Evolutionary conservation across 2,797 vertebrate genomes (phyloP), one percentile per base, ranked within the genome.

Genomic region (Steatocranus sp.): DNA sequence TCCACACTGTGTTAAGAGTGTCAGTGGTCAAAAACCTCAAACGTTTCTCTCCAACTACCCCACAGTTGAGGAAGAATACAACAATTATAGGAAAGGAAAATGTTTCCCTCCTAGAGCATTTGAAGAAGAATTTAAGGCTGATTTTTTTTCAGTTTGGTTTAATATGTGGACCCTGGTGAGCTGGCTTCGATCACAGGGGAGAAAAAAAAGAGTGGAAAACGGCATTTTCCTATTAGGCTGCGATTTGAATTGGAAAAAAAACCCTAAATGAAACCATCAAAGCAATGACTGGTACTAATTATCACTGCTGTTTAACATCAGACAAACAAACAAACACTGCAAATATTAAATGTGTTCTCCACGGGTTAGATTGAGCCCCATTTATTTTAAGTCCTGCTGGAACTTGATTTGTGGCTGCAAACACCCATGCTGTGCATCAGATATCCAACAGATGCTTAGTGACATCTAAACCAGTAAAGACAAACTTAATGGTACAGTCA

Each of bases 371-470:
- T 79, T 81, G 87, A 91, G 94, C 84, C 85, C 93, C 88, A 91
- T 94, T 95, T 95, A 92, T 93, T 93, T 89, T 56, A 82, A 88
- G 86, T 87, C 91, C 86, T 93, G 89, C 89, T 91, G 88, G 84
- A 93, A 85, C 48, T 43, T 94, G 92, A 94, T 94, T 95, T 92
- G 91, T 92, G 91, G 79, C 87, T 87, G 84, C 30, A 50, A 85
- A 93, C 49, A 38, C 63, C 68, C 92, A 93, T 75, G 86, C 94
- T 92, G 92, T 81, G 92, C 84, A 51, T 93, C 86, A 87, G 80
- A 92, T 89, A 92, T 81, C 73, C 84, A 83, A 83, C 93, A 94
- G 94, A 94, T 93, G 93, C 93, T 91, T 91, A 82, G 90, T 93
- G 88, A 90, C 32, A 80, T 94, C 86, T 83, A 86, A 86, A 89